These are phyloP conservation scores for Chromoteleia sp. DNA, from an alignment of 2,888 invertebrate species.

Conservation along the genomic window DNA sequence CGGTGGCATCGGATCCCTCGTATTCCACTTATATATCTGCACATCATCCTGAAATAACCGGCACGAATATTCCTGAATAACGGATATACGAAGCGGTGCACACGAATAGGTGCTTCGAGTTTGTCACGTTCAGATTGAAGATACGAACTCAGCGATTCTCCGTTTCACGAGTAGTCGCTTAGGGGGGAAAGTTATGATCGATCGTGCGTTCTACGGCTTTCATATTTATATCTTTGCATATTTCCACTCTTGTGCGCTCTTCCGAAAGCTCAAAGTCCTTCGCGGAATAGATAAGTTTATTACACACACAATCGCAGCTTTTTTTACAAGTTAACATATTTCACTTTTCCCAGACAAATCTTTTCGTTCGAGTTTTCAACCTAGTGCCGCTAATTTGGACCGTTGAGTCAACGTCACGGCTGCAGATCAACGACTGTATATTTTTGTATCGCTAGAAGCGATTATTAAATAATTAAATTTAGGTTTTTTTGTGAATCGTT, in stretches of 20 bases:
- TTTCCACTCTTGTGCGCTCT: conserved; percentile 66
- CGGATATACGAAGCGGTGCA: conserved; percentile 74
- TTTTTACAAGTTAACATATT: conserved; percentile 43
- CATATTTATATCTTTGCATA: conserved; percentile 71
- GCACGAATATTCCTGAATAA: conserved; percentile 73
- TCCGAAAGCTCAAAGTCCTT: conserved; percentile 62
- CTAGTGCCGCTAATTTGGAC: conserved; percentile 12
- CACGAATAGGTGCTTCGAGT: conserved; percentile 73
- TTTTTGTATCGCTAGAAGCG: not conserved
- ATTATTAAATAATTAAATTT: conserved; percentile 7
- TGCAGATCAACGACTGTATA: no score
- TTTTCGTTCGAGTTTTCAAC: not conserved
- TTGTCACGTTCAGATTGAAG: conserved; percentile 72
- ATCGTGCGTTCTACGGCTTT: conserved; percentile 68
- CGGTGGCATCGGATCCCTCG: conserved; percentile 52
- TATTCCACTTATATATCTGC: conserved; percentile 68
- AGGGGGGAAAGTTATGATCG: conserved; percentile 69
- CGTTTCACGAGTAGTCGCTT: conserved; percentile 69
- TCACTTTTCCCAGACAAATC: conserved; percentile 15
- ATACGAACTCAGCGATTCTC: conserved; percentile 72
- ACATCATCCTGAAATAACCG: conserved; percentile 74
- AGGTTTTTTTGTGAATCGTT: conserved; percentile 1
- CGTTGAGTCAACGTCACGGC: no score
- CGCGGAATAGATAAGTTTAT: conserved; percentile 65
- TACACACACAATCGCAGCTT: conserved; percentile 26